Evolutionary conservation across 2,888 invertebrate genomes (phyloP), one percentile per base, ranked within the genome.

Genomic region (Agonopterix heracliana): DNA sequence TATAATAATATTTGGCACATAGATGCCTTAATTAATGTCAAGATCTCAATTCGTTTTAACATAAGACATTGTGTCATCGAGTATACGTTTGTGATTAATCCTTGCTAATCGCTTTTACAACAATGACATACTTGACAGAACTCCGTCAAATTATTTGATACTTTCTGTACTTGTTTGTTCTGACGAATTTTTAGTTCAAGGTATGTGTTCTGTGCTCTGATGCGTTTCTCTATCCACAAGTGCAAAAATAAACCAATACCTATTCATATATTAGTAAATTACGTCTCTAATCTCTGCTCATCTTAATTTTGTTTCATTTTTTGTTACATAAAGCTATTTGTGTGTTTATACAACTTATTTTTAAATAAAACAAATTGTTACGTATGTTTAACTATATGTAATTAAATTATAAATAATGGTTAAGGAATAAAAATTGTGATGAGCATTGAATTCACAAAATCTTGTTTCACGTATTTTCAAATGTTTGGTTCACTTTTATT

Each of bases 381-480:
- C n/a, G 38, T 38, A 38, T 38, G 9, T 38, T 34, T 44, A 45
- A 10, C 11, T 46, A 41, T 14, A n/a, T 42, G 14, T 35, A 38
- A n/a, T 38, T n/a, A n/a, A 38, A 38, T 38, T 38, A n/a, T 38
- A 38, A n/a, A 26, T 26, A 26, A 26, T 26, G 26, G 26, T 26
- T 26, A 26, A 26, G 9, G n/a, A 38, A 38, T 38, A 38, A 64
- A 77, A 74, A 77, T 75, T 75, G 64, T 61, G 83, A 81, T 84
- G 85, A 82, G 84, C 83, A 85, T 79, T 61, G 68, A 72, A 74
- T 72, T 69, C 66, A 69, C 68, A 63, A 69, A 66, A 66, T 71
- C 81, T 80, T 79, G 67, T 84, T 88, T 88, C 87, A 87, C 87
- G 61, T 86, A 83, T 88, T 87, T 88, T 86, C 87, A 86, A 87